Evolutionary conservation across 2,797 vertebrate genomes (phyloP).

Genomic region (Platalea minor): DNA sequence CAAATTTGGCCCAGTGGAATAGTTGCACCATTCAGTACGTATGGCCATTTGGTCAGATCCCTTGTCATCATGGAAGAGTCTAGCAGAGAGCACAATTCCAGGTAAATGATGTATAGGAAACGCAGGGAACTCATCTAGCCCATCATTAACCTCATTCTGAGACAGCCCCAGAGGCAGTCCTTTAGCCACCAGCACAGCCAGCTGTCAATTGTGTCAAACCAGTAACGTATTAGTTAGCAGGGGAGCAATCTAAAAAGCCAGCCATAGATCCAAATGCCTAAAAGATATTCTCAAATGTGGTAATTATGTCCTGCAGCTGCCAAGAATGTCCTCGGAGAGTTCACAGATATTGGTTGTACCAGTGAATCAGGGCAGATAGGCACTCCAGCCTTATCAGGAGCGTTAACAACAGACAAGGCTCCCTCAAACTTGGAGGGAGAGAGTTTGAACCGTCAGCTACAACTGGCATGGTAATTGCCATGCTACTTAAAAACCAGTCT

Average conservation of each 20-base stretch:
- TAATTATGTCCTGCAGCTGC: slow-evolving; percentile 79
- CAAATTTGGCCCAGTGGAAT: slow-evolving; percentile 52
- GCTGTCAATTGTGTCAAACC: slow-evolving; percentile 77
- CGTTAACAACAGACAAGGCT: slow-evolving; percentile 28
- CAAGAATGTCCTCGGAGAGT: slow-evolving; percentile 69
- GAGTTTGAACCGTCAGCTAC: not conserved
- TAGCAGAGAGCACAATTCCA: slow-evolving; percentile 56
- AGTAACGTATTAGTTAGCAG: slow-evolving; percentile 73
- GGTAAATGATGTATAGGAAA: slow-evolving; percentile 71
- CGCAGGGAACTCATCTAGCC: slow-evolving; percentile 57
- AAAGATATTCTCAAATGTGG: slow-evolving; percentile 75
- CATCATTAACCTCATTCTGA: slow-evolving; percentile 76
- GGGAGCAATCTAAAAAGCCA: slow-evolving; percentile 75
- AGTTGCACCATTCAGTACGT: slow-evolving; percentile 64
- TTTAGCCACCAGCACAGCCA: slow-evolving; percentile 71
- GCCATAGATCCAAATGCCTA: slow-evolving; percentile 75
- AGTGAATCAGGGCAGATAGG: slow-evolving; percentile 52
- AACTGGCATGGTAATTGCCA: not conserved
- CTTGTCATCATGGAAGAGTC: slow-evolving; percentile 36
- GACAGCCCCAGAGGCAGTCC: slow-evolving; percentile 75
- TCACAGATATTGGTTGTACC: slow-evolving; percentile 60
- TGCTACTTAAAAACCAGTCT: not conserved
- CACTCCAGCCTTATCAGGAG: not conserved
- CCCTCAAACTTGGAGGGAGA: slow-evolving; percentile 40
- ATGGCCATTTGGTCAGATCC: slow-evolving; percentile 24